A percentile compares a stretch with the other conserved stretches of the same genome.
These are phyloP conservation scores for Nyctalus aviator DNA, from an alignment of 2,797 vertebrate species.

Conservation along the genomic window DNA sequence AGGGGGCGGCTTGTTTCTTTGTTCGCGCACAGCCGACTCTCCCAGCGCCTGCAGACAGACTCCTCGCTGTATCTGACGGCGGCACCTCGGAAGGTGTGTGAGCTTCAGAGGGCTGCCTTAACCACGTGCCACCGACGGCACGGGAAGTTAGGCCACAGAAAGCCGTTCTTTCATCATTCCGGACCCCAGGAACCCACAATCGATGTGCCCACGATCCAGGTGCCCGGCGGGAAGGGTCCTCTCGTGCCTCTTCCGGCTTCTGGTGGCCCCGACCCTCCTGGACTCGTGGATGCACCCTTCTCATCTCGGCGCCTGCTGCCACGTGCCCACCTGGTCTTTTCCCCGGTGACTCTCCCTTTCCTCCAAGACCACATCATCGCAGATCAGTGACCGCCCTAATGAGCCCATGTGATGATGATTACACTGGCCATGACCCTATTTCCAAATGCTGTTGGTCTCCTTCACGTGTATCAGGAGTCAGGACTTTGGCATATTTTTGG, in stretches of 20 bases:
- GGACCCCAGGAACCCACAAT: neutral
- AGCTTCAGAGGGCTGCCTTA: neutral
- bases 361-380: no score
- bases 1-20: neutral
- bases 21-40: neutral
- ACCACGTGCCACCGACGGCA: neutral
- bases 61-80: accelerated
- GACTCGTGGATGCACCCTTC: neutral
- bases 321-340: no score
- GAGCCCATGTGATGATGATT: neutral
- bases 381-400: neutral
- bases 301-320: neutral
- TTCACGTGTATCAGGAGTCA: neutral
- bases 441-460: neutral
- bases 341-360: neutral
- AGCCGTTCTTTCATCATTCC: neutral
- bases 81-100: no score
- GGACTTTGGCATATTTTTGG: neutral
- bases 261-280: no score
- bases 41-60: no score
- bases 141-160: neutral
- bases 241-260: neutral
- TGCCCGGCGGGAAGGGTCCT: no score
- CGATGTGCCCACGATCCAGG: accelerated
- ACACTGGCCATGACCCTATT: neutral